A percentile compares a stretch with the other conserved stretches of the same genome.
These are phyloP conservation scores for Lithosia quadra DNA, from an alignment of 2,888 invertebrate species.

Conservation along the genomic window DNA sequence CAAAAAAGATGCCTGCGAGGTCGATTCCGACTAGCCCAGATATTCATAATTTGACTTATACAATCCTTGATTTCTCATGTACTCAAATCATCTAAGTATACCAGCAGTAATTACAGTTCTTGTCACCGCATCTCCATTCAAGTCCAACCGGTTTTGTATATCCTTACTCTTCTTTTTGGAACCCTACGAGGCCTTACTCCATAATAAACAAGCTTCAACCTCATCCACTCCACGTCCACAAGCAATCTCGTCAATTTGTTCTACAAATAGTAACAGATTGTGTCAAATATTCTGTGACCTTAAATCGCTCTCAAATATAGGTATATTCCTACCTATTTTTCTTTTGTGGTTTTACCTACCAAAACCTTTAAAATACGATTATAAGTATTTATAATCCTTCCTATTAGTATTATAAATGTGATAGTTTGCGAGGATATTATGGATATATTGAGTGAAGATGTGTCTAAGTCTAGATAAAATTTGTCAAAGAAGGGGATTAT, in stretches of 20 bases:
- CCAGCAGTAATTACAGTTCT: neutral
- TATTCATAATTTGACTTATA: too few species aligned
- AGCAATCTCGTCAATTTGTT: neutral
- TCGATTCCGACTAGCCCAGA: too few species aligned
- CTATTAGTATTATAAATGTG: neutral
- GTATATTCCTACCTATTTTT: too few species aligned
- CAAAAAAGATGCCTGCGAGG: too few species aligned
- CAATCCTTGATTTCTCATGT: neutral
- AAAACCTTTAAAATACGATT: neutral
- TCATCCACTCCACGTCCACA: neutral
- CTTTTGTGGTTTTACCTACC: neutral
- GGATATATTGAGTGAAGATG: neutral
- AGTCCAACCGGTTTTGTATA: neutral
- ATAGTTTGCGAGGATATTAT: neutral
- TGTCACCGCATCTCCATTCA: neutral
- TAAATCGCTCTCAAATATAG: neutral
- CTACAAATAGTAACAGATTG: neutral
- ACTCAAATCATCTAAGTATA: neutral
- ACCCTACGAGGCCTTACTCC: neutral
- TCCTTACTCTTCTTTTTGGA: neutral
- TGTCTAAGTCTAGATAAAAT: neutral
- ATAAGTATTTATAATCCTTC: constrained; percentile 9
- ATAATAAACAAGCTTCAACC: neutral
- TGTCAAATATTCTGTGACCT: neutral
- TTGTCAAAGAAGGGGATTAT: neutral